These are phyloP conservation scores for Peromyscus attwateri DNA, from an alignment of 2,797 vertebrate genomes.

Conservation along the genomic window DNA sequence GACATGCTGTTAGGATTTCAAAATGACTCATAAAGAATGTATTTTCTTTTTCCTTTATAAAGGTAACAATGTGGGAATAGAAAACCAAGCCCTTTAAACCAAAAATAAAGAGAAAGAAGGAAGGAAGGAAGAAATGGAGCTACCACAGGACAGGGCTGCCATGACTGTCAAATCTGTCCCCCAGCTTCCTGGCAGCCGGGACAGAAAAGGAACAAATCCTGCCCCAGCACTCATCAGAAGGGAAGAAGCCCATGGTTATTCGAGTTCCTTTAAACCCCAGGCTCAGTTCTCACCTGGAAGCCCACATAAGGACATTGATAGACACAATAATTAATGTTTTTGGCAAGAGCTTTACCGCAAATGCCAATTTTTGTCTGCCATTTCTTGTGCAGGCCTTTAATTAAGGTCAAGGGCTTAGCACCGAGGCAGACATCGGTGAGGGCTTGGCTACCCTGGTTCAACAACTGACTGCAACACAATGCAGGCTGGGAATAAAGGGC, in stretches of 20 bases:
- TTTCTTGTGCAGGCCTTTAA: slow-evolving; percentile 70
- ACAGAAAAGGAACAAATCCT: slow-evolving; percentile 52
- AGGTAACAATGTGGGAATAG: slow-evolving; percentile 54
- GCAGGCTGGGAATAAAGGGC: background rate
- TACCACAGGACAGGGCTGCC: background rate
- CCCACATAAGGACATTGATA: slow-evolving; percentile 54
- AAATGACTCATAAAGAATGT: background rate
- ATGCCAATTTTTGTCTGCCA: slow-evolving; percentile 72
- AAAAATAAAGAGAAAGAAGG: background rate
- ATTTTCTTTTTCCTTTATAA: background rate
- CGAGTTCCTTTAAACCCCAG: slow-evolving; percentile 43
- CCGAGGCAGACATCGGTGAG: slow-evolving; percentile 13
- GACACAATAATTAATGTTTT: slow-evolving; percentile 70
- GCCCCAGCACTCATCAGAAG: background rate
- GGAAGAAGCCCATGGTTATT: slow-evolving; percentile 58
- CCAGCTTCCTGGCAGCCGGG: slow-evolving; percentile 58
- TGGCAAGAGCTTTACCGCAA: slow-evolving; percentile 57
- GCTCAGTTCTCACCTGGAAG: slow-evolving; percentile 72
- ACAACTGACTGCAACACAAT: background rate
- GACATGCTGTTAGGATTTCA: background rate
- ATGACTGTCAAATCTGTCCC: slow-evolving; percentile 12
- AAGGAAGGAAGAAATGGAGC: slow-evolving; percentile 18
- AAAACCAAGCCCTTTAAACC: background rate
- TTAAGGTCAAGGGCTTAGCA: slow-evolving; percentile 72
- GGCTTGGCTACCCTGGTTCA: slow-evolving; percentile 26